Base-by-base conservation (phyloP, 2,888 invertebrate genomes). In the Loripinus fragilis region DNA sequence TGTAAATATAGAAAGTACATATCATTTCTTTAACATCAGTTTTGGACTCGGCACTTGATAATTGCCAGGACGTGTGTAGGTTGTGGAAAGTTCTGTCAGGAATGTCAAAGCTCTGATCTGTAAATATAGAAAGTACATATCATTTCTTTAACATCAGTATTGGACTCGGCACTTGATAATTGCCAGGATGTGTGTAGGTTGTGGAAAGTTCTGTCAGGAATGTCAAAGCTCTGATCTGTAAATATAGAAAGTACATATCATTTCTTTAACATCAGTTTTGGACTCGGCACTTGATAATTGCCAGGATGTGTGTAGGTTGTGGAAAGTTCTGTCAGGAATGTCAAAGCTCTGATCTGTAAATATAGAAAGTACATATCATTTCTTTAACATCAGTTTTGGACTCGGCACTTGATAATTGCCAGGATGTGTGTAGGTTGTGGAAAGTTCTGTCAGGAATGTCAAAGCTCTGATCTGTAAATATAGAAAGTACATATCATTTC, bases 321-420 rank as follows among this genome's bases (percentile, higher is more conserved):
- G 97, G 94, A 98, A 98, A 72, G 97, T 97, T 83, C 98, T 95
- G 94, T 98, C 98, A 28, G 98, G 97, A 92, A 97, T 95, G 94
- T 98, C 98, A 94, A 98, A 98, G 93, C 96, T 97, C 86, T 88
- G 84, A 71, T 93, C 93, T 93, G 86, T 8, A 86, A 85, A 7
- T 48, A 48, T 20, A 48, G 3, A 20, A 48, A n/a, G 48, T 20
- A 48, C 8, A 41, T 41, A 10, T 41, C 7, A 98, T 95, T 94
- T 98, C 98, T 94, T 98, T 98, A 64, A 98, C 97, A 94, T 98
- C 98, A 0, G 97, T 97, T 67, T 96, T 96, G 33, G 97, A 97
- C 92, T 97, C 97, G 89, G 96, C 95, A 86, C 97, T 97, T 74
- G 97, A 97, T 81, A 98, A 95, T 70, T 96, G 95, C 97, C 97